phyloP scores from a whole-genome alignment of 2,888 invertebrate genomes.

The Siphlonurus alternatus region DNA sequence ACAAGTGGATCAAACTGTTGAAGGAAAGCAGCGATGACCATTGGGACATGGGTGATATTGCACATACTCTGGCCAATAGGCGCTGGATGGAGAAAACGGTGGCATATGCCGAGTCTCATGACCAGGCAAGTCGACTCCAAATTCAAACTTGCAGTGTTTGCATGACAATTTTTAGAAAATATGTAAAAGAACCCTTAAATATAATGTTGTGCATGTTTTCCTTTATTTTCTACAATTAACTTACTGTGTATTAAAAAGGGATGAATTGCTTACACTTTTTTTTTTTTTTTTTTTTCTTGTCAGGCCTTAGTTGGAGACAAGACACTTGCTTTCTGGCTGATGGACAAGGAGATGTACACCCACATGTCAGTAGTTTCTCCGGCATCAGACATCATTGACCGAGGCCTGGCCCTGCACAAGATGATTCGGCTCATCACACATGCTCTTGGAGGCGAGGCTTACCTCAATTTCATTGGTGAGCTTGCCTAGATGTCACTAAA shows the following conservation, averaged over 20 bases:
- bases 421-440: slow-evolving; percentile 90
- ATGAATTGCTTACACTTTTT: background rate
- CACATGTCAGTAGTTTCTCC: slow-evolving; percentile 73
- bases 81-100: slow-evolving; percentile 94
- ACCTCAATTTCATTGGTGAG: slow-evolving; percentile 94
- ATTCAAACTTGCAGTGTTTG: too few species aligned
- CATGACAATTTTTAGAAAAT: background rate
- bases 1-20: slow-evolving; percentile 91
- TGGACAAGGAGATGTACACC: slow-evolving; percentile 98
- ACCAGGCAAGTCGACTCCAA: slow-evolving; percentile 48
- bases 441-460: slow-evolving; percentile 89
- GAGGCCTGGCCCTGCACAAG: slow-evolving; percentile 94
- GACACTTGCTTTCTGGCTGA: slow-evolving; percentile 97
- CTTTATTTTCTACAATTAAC: background rate
- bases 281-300: background rate
- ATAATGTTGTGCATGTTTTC: background rate
- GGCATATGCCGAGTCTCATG: slow-evolving; percentile 95
- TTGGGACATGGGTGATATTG: slow-evolving; percentile 83
- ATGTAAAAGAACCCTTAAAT: background rate
- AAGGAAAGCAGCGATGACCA: slow-evolving; percentile 76
- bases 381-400: slow-evolving; percentile 56
- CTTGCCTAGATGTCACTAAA: slow-evolving; percentile 6
- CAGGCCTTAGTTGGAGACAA: slow-evolving; percentile 93
- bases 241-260: background rate
- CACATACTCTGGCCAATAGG: slow-evolving; percentile 84